Base-by-base conservation (phyloP, 2,888 invertebrate species). In the Hirtodrosophila cameraria region DNA sequence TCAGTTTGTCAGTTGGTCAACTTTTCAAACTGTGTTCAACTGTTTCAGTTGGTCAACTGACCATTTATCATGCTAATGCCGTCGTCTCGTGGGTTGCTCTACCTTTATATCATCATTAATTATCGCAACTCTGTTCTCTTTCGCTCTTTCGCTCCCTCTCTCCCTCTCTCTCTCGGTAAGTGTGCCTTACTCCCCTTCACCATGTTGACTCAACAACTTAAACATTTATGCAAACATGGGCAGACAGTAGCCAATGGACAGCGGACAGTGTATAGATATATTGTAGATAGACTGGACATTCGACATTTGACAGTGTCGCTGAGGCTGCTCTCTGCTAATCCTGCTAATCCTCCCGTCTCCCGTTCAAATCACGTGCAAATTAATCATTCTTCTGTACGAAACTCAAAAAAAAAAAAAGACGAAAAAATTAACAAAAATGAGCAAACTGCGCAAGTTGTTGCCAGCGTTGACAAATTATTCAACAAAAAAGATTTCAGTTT, bases 41-140 rank as follows among this genome's bases (percentile, higher is more conserved):
- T 18, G 31, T 16, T n/a, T 30, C 57, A 23, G 30, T 33, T 36
- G 48, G 31, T 50, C 63, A 45, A 30, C 60, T 50, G 50, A 18
- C 55, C 76, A 83, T 82, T 82, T 83, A 81, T 82, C 82, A 82
- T 82, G 67, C 82, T 83, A 83, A 82, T 83, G 72, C 67, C n/a
- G n/a, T n/a, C n/a, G n/a, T n/a, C n/a, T n/a, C n/a, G 69, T 71
- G 28, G 13, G 59, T 42, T 33, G 52, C 33, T 53, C 31, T 62
- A 66, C 49, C 66, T 58, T 57, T 55, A 52, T 49, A 63, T 54
- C 65, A 82, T 82, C 82, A 82, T 82, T 81, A 82, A 82, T 82
- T 83, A 83, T 67, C 58, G 42, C 54, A 60, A 61, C 62, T 52
- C 55, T 42, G 52, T 39, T 53, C 36, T 43, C 43, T 39, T n/a